Evolutionary conservation across 2,888 invertebrate species (phyloP).

Genomic region (Drosophila prolongata): DNA sequence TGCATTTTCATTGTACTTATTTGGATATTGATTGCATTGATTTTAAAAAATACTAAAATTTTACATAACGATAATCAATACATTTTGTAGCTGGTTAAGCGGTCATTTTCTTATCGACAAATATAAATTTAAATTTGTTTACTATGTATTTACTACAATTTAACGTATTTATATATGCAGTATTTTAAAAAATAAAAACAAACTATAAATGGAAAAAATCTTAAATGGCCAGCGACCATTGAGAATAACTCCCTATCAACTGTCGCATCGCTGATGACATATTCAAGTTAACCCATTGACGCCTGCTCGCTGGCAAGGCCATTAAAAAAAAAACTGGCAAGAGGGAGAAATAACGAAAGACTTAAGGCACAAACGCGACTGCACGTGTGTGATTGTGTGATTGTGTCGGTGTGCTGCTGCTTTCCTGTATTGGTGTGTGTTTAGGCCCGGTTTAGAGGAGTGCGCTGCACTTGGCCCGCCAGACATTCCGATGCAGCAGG

Average conservation of each 20-base stretch:
- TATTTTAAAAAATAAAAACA: too few relatives aligned
- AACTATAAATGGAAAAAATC: too few relatives aligned
- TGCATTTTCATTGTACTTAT: too few relatives aligned
- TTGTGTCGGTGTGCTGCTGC: conserved; percentile 6
- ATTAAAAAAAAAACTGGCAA: conserved; percentile 35
- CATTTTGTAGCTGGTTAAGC: too few relatives aligned
- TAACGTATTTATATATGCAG: too few relatives aligned
- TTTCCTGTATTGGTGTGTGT: conserved; percentile 46
- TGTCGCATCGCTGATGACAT: not conserved
- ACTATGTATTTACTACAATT: too few relatives aligned
- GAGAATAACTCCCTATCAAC: not conserved
- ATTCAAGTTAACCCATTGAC: not conserved
- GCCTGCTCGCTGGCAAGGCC: conserved; percentile 11
- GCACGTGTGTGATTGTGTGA: conserved; percentile 25
- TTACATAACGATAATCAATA: too few relatives aligned
- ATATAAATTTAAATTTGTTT: too few relatives aligned
- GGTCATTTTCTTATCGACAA: too few relatives aligned
- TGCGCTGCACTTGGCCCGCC: conserved; percentile 49
- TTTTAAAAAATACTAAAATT: too few relatives aligned
- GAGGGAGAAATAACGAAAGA: conserved; percentile 58
- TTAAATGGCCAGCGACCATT: too few relatives aligned
- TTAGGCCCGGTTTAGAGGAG: conserved; percentile 74
- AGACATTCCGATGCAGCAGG: conserved; percentile 84
- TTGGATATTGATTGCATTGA: too few relatives aligned
- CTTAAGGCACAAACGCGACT: conserved; percentile 72